A percentile compares a stretch with the other conserved stretches of the same genome.
These are phyloP conservation scores for Balearica regulorum DNA, from an alignment of 2,797 vertebrate species.

Conservation along the genomic window DNA sequence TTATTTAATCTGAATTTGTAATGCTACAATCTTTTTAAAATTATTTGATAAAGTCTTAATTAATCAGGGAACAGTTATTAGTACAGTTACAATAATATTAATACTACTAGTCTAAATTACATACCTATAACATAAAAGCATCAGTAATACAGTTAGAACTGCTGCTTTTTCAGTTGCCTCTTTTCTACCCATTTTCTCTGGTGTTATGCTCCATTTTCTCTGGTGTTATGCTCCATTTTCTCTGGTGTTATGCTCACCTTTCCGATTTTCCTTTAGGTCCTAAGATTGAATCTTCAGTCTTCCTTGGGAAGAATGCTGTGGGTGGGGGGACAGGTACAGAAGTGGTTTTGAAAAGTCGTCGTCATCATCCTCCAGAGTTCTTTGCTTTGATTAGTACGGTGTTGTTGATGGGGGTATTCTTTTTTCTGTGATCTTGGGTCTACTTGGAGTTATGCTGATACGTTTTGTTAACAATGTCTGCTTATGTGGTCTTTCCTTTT, in stretches of 20 bases:
- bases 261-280: not conserved
- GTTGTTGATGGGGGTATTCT: not conserved
- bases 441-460: not conserved
- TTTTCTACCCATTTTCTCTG: not conserved
- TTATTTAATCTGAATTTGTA: not conserved
- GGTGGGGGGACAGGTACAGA: not conserved
- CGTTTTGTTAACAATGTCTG: accelerated
- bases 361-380: not conserved
- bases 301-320: not conserved
- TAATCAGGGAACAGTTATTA: not conserved
- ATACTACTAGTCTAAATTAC: not conserved
- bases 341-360: not conserved
- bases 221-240: not conserved
- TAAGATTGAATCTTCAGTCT: not conserved
- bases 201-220: not conserved
- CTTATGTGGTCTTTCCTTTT: not conserved
- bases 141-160: not conserved
- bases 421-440: not conserved
- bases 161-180: not conserved
- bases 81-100: not conserved
- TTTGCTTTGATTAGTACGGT: not conserved
- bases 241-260: not conserved
- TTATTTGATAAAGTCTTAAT: not conserved
- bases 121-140: not conserved
- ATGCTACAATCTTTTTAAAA: not conserved